Evolutionary conservation across 2,797 vertebrate genomes (phyloP), one percentile per base, ranked within the genome.

Genomic region (Pangasius sanitwongsei): DNA sequence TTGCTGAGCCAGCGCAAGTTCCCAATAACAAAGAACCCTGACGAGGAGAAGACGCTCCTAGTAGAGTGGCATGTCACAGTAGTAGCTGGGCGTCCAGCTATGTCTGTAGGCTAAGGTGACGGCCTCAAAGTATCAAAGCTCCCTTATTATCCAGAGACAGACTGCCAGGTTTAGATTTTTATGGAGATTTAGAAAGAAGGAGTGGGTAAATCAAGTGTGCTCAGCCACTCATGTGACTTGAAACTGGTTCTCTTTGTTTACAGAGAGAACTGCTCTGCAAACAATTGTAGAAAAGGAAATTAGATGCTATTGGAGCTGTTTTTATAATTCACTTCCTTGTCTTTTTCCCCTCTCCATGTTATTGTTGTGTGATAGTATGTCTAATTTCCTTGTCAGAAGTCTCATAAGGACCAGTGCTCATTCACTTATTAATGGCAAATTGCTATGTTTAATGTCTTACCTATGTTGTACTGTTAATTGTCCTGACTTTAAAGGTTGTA

Each of bases 211-310:
- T 48, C 6, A 63, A n/a, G 25, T 88, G 72, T 72, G 59, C 88
- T 83, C 44, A 86, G 41, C 18, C 12, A 74, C 53, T 44, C 67
- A 53, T 50, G 85, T 83, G 77, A 86, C 25, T 23, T 77, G 16
- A 77, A 88, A 86, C 77, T 63, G 77, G 89, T 88, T 83, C 28
- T 3, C 37, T 50, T 67, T 84, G 78, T 88, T 55, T 86, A 59
- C 57, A 77, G 69, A 77, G 15, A 15, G 59, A 86, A 31, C 44
- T 41, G 77, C n/a, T 86, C 37, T 34, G 28, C 34, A 55, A 80
- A 89, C 74, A 85, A 63, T 11, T 18, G 50, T 2, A 25, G 57
- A 78, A 80, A 82, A 31, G 44, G 31, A 72, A 67, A 80, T 70
- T 4, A 41, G 8, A 34, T 41, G 75, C 12, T n/a, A 63, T n/a